phyloP scores from a whole-genome alignment of 2,113 vertebrate genomes.

The Chamaea fasciata region DNA sequence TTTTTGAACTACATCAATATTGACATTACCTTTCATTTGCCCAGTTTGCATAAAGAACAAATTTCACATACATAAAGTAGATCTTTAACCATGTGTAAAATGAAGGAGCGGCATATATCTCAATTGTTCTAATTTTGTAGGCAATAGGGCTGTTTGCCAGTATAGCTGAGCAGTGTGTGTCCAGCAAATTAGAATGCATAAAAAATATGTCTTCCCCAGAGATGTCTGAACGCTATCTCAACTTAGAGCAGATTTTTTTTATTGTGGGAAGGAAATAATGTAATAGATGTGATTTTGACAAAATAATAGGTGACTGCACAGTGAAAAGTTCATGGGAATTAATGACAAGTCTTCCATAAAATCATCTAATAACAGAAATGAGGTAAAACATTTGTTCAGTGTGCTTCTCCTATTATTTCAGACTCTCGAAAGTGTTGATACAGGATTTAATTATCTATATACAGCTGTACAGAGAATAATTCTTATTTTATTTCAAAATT shows the following conservation, averaged over 20 bases:
- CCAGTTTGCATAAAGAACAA: neutral
- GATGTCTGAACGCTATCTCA: neutral
- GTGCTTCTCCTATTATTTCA: neutral
- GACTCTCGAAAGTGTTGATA: neutral
- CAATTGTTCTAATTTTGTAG: neutral
- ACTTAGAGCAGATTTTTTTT: neutral
- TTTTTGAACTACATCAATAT: neutral
- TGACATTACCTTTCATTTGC: neutral
- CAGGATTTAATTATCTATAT: neutral
- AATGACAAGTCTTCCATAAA: neutral
- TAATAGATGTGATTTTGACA: neutral
- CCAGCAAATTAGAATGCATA: neutral
- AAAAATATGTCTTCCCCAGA: neutral
- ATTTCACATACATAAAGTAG: neutral
- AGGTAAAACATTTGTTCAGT: neutral
- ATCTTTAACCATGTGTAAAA: neutral
- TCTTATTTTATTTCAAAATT: neutral
- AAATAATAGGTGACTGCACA: neutral
- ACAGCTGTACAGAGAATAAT: neutral
- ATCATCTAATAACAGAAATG: neutral
- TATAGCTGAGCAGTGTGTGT: neutral
- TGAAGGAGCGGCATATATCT: neutral
- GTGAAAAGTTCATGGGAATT: neutral
- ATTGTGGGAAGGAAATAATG: neutral
- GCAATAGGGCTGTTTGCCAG: neutral